phyloP scores from a whole-genome alignment of 1,140 invertebrate species.

The Drosophila baimaii region DNA sequence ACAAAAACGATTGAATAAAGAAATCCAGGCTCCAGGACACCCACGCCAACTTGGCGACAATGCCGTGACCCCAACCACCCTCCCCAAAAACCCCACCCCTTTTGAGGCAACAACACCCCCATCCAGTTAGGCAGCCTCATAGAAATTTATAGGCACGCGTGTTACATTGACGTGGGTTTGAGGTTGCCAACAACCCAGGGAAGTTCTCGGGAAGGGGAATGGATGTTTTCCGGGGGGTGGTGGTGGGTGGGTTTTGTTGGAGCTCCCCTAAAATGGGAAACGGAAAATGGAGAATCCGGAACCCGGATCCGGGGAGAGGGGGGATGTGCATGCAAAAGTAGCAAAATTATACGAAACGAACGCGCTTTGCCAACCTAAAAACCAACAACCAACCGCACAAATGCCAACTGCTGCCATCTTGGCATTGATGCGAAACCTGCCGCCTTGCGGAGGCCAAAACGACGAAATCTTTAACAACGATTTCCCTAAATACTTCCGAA shows the following conservation, averaged over 20 bases:
- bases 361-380: slow-evolving; percentile 40
- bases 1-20: slow-evolving; percentile 81
- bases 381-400: slow-evolving; percentile 39
- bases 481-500: slow-evolving; percentile 83
- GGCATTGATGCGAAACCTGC: slow-evolving; percentile 48
- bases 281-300: slow-evolving; percentile 14
- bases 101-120: not conserved
- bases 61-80: slow-evolving; percentile 22
- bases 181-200: slow-evolving; percentile 7
- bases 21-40: slow-evolving; percentile 50
- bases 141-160: slow-evolving; percentile 78
- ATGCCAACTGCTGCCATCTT: slow-evolving; percentile 63
- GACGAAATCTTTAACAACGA: slow-evolving; percentile 80
- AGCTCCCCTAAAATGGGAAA: slow-evolving; percentile 6
- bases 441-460: slow-evolving; percentile 33
- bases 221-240: slow-evolving; percentile 10
- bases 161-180: slow-evolving; percentile 52
- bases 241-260: too few relatives aligned
- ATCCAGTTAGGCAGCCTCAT: slow-evolving; percentile 29
- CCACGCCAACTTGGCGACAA: slow-evolving; percentile 55
- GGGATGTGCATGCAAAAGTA: slow-evolving; percentile 51
- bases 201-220: not conserved
- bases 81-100: not conserved
- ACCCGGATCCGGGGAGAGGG: slow-evolving; percentile 2
- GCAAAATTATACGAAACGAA: slow-evolving; percentile 62